Evolutionary conservation across 2,888 invertebrate species (phyloP).

Genomic region (Dasypolia templi): DNA sequence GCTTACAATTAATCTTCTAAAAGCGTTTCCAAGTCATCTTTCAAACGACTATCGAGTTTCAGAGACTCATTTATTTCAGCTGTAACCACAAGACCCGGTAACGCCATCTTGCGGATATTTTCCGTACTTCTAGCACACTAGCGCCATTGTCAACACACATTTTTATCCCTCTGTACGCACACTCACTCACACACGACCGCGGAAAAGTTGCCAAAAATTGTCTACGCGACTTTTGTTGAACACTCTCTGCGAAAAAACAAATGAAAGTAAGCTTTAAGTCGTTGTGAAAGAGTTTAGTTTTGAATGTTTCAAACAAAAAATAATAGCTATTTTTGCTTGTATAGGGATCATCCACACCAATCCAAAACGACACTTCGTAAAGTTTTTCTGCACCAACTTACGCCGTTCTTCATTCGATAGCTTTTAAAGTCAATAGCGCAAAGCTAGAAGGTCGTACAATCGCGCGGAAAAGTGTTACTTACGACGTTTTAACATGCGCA

Average conservation of each 20-base stretch:
- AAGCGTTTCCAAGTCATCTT: slow-evolving; percentile 79
- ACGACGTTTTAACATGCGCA: slow-evolving; percentile 69
- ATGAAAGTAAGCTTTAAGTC: slow-evolving; percentile 58
- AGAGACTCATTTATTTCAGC: slow-evolving; percentile 65
- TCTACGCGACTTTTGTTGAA: slow-evolving; percentile 63
- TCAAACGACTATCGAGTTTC: slow-evolving; percentile 74
- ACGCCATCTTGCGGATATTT: slow-evolving; percentile 81
- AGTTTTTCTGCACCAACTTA: slow-evolving; percentile 43
- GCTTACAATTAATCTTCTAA: slow-evolving; percentile 74
- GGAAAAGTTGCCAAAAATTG: slow-evolving; percentile 84
- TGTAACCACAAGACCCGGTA: slow-evolving; percentile 75
- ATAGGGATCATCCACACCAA: slow-evolving; percentile 50
- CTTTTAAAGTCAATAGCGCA: slow-evolving; percentile 20
- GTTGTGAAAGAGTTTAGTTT: slow-evolving; percentile 46
- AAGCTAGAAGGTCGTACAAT: slow-evolving; percentile 58
- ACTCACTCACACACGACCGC: slow-evolving; percentile 76
- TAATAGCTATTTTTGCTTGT: slow-evolving; percentile 68
- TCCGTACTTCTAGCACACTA: slow-evolving; percentile 79
- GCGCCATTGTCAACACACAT: slow-evolving; percentile 81
- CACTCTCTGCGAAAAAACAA: slow-evolving; percentile 37
- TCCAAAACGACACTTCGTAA: slow-evolving; percentile 66
- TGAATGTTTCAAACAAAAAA: slow-evolving; percentile 13
- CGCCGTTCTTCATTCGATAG: slow-evolving; percentile 62
- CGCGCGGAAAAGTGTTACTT: slow-evolving; percentile 50
- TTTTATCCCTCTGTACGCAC: slow-evolving; percentile 75